These are phyloP conservation scores for Salpingus planirostris DNA, from an alignment of 2,888 invertebrate genomes.

Conservation along the genomic window DNA sequence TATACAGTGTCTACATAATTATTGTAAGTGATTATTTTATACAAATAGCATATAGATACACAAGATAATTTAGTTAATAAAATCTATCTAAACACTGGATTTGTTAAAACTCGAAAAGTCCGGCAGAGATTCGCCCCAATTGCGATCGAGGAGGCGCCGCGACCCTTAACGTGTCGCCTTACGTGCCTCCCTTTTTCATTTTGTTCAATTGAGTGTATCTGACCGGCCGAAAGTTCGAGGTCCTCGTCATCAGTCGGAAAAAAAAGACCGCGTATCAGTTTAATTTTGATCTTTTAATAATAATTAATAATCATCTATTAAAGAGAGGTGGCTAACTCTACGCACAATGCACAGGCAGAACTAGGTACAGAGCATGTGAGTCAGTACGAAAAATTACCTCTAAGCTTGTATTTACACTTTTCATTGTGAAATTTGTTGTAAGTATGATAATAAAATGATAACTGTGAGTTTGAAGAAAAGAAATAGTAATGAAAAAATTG, in stretches of 20 bases:
- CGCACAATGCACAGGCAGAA: conserved; percentile 31
- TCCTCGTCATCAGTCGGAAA: conserved; percentile 28
- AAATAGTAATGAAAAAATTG: conserved; percentile 10
- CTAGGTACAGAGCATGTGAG: conserved; percentile 31
- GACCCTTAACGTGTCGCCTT: conserved; percentile 41
- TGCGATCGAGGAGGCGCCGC: conserved; percentile 22
- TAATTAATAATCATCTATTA: conserved; percentile 20
- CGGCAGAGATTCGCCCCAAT: too few relatives aligned
- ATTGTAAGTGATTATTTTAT: conserved; percentile 41
- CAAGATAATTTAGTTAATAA: conserved; percentile 40
- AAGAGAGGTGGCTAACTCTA: conserved; percentile 20
- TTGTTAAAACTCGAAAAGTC: conserved; percentile 13
- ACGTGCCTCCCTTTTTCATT: too few relatives aligned
- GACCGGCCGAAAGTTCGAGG: too few relatives aligned
- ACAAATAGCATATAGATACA: conserved; percentile 43
- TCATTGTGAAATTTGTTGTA: conserved; percentile 3
- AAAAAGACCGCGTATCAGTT: conserved; percentile 30
- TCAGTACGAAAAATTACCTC: conserved; percentile 29
- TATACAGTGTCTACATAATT: conserved; percentile 42
- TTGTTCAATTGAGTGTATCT: too few relatives aligned
- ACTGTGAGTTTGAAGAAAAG: conserved; percentile 8
- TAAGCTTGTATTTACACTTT: conserved; percentile 33
- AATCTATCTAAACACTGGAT: conserved; percentile 22
- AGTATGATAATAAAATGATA: conserved; percentile 8
- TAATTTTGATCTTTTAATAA: too few relatives aligned